phyloP scores from a whole-genome alignment of 37 sponge, comb jelly and placozoan species.

The Ianthella basta region DNA sequence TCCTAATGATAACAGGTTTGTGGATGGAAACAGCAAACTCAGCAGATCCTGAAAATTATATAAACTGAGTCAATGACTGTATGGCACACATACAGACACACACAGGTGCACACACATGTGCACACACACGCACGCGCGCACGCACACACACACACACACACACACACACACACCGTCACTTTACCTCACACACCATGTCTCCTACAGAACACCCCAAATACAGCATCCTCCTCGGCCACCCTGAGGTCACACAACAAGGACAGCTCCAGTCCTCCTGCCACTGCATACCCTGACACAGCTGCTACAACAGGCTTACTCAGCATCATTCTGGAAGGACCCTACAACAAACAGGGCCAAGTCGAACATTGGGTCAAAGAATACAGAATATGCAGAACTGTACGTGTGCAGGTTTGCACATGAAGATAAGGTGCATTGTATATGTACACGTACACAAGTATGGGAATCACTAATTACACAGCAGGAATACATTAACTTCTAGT shows the following conservation, averaged over 20 bases:
- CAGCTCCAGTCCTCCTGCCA: slow-evolving; percentile 82
- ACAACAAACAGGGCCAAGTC: neutral
- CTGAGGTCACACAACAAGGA: slow-evolving; percentile 74
- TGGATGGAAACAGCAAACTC: too few species aligned
- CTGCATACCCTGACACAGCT: slow-evolving; percentile 73
- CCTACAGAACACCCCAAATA: slow-evolving; percentile 74
- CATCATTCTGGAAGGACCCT: slow-evolving; percentile 61
- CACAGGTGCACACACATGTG: neutral
- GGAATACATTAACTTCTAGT: too few species aligned
- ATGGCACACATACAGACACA: neutral
- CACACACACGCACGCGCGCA: slow-evolving; percentile 15
- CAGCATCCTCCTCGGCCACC: slow-evolving; percentile 60
- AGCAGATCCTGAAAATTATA: too few species aligned
- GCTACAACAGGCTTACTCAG: slow-evolving; percentile 75
- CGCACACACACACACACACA: slow-evolving; percentile 46
- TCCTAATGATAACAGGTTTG: too few species aligned
- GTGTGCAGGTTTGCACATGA: neutral
- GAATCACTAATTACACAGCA: too few species aligned
- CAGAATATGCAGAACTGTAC: neutral
- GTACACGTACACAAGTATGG: neutral
- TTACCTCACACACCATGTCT: slow-evolving; percentile 47
- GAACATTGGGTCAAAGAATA: neutral
- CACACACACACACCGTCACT: slow-evolving; percentile 31
- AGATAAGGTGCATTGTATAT: neutral
- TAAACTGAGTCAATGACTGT: too few species aligned